Percentiles rank a stretch among this genome's conserved stretches.
Evolutionary conservation across 2,113 vertebrate genomes (phyloP).

Genomic region (Oreochromis niloticus): DNA sequence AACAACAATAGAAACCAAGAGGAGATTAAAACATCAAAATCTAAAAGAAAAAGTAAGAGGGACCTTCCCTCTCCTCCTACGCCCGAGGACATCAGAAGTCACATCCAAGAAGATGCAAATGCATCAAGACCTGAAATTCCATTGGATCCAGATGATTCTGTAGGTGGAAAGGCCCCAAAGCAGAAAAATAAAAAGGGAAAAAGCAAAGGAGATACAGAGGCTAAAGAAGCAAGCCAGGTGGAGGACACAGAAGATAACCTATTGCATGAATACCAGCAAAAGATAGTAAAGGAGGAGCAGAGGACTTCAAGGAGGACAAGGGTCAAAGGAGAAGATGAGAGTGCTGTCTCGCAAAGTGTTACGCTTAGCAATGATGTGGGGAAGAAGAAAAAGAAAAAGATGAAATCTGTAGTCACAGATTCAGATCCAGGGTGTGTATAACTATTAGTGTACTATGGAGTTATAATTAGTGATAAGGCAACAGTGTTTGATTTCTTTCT

Average conservation of each 20-base stretch:
- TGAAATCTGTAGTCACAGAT: constrained; percentile 69
- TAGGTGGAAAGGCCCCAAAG: constrained; percentile 38
- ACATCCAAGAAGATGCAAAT: constrained; percentile 32
- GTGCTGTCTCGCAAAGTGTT: constrained; percentile 51
- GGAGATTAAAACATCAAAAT: constrained; percentile 45
- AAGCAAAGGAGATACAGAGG: constrained; percentile 46
- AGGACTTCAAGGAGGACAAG: constrained; percentile 74
- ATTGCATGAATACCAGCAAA: constrained; percentile 79
- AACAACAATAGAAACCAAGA: constrained; percentile 52
- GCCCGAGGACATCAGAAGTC: constrained; percentile 38
- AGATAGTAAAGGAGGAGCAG: constrained; percentile 80
- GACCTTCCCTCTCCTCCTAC: constrained; percentile 53
- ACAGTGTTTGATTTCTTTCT: background rate
- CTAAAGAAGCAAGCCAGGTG: constrained; percentile 27
- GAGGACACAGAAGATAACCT: constrained; percentile 73
- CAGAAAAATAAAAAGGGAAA: constrained; percentile 67
- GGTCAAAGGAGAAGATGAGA: constrained; percentile 69
- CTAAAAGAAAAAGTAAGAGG: constrained; percentile 71
- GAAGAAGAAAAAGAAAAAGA: constrained; percentile 86
- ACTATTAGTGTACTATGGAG: background rate
- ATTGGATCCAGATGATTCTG: constrained; percentile 46
- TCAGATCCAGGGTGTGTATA: constrained; percentile 76
- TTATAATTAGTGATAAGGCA: background rate
- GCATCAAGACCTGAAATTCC: constrained; percentile 33
- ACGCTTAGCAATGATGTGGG: constrained; percentile 73